phyloP scores from a whole-genome alignment of 2,888 invertebrate genomes.

The Mantis religiosa region DNA sequence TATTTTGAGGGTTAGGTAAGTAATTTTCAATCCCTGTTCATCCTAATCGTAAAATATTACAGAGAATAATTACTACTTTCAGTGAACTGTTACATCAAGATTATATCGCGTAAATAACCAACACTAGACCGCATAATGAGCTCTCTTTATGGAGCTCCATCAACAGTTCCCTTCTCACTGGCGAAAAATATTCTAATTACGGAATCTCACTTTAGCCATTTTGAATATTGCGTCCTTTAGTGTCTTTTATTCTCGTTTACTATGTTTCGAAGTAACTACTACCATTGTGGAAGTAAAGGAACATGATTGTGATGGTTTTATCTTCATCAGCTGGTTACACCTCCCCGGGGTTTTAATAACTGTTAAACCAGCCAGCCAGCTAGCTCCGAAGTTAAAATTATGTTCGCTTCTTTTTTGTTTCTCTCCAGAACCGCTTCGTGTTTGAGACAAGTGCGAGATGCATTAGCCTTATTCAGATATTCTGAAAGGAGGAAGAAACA shows the following conservation, averaged over 20 bases:
- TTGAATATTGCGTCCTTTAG: not conserved
- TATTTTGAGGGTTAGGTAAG: not conserved
- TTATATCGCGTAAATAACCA: not conserved
- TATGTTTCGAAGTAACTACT: not conserved
- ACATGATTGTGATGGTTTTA: slow-evolving; percentile 6
- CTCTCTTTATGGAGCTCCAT: not conserved
- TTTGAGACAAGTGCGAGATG: too few relatives aligned
- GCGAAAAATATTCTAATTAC: not conserved
- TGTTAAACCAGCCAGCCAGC: not conserved
- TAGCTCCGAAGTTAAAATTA: not conserved
- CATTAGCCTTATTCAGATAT: too few relatives aligned
- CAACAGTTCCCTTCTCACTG: not conserved
- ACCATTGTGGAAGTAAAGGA: not conserved
- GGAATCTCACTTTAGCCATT: not conserved
- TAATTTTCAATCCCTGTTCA: not conserved
- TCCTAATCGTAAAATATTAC: not conserved
- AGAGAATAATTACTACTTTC: not conserved
- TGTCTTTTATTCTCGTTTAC: not conserved
- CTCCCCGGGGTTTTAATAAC: not conserved
- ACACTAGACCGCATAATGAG: not conserved
- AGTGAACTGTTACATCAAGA: not conserved
- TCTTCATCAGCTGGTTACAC: slow-evolving; percentile 8
- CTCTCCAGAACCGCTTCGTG: too few relatives aligned
- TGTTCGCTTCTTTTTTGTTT: not conserved
- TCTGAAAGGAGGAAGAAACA: too few relatives aligned